These are phyloP conservation scores for Danio choprae DNA, from an alignment of 2,797 vertebrate species.

Conservation along the genomic window DNA sequence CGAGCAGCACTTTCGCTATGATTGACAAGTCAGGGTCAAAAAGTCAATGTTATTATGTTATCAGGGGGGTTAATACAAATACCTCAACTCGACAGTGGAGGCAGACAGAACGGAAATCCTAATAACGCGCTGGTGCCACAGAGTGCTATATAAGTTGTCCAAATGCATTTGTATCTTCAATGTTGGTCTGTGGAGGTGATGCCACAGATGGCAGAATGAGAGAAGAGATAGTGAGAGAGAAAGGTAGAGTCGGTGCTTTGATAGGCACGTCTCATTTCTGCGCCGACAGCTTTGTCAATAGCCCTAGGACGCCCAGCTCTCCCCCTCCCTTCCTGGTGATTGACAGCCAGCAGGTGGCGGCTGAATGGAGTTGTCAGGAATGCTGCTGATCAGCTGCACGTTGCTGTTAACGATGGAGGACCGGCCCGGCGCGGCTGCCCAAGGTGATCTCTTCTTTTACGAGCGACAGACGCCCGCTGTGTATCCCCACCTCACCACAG, in stretches of 20 bases:
- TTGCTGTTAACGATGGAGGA: constrained; percentile 76
- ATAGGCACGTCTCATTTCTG: constrained; percentile 82
- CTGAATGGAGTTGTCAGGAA: constrained; percentile 83
- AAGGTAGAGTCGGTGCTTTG: constrained; percentile 68
- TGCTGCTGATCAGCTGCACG: constrained; percentile 74
- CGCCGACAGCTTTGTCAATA: constrained; percentile 81
- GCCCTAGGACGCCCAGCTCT: constrained; percentile 70
- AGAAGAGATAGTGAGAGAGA: constrained; percentile 38
- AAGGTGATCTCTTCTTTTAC: constrained; percentile 81
- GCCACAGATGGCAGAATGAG: constrained; percentile 55
- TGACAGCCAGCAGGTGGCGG: constrained; percentile 86
- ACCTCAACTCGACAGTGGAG: not conserved
- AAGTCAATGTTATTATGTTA: constrained; percentile 45
- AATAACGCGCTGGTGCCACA: constrained; percentile 41
- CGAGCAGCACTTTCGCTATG: constrained; percentile 26
- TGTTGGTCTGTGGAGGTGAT: constrained; percentile 52
- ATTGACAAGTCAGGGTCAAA: constrained; percentile 49
- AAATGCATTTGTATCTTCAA: constrained; percentile 38
- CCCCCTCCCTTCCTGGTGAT: constrained; percentile 69
- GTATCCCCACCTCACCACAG: constrained; percentile 50
- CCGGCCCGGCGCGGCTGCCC: constrained; percentile 71
- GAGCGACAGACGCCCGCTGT: constrained; percentile 58
- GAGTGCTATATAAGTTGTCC: constrained; percentile 36
- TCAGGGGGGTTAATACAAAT: constrained; percentile 36
- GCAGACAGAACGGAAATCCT: constrained; percentile 23